Evolutionary conservation across 2,797 vertebrate genomes (phyloP), one percentile per base, ranked within the genome.

Genomic region (Remorina albescens): DNA sequence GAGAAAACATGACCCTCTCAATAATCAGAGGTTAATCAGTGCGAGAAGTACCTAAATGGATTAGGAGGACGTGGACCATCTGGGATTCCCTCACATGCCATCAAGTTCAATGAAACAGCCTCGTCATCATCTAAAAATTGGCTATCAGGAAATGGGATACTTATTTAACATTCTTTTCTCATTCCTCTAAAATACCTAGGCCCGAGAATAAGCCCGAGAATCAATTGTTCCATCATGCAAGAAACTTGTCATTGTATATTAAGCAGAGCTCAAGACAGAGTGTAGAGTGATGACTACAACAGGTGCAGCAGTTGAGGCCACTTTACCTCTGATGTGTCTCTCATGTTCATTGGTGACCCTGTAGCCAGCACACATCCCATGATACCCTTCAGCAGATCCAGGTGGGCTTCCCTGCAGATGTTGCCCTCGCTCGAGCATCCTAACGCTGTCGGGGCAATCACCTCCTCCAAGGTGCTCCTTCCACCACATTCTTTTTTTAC

Each of bases 261-360:
- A 23, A 23, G 21, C 21, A 47, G n/a, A 47, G 21, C 5, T 47
- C 11, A 47, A 10, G 30, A 39, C 19, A 62, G 50, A 34, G 23
- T 64, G 36, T n/a, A 46, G 18, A 21, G 28, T 39, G 12, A 61
- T 42, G 32, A 62, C 1, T 19, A 28, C 8, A 49, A 44, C 15
- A 26, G 19, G 19, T 16, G 12, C 44, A 37, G 10, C 16, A 47
- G 46, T 36, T 8, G n/a, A 18, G 53, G 19, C 9, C n/a, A n/a
- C 21, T 67, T 86, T 89, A 92, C 91, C 90, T 88, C 78, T 63
- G 41, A 66, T 39, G 46, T 26, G 32, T 91, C 82, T 37, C 80
- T 90, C 51, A 86, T 66, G 80, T 90, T 92, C 58, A 92, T 50
- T 30, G 84, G 67, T n/a, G 50, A 82, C 16, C 80, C 83, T 32